Evolutionary conservation across 30 jellyfish, hydroid and myxozoan genomes (phyloP).

Genomic region (Pseudorhiza aurosa): DNA sequence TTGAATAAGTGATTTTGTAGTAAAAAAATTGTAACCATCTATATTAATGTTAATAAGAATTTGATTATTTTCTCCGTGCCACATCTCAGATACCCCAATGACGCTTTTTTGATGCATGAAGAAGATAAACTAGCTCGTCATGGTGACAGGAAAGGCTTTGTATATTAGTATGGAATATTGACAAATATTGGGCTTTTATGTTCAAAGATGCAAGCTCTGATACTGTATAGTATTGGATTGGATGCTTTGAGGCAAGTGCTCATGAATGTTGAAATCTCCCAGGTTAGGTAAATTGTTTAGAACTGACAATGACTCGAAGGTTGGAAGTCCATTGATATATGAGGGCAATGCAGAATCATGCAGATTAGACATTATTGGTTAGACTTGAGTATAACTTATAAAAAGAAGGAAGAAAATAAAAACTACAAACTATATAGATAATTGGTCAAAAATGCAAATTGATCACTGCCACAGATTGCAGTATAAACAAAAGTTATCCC

Average conservation of each 20-base stretch:
- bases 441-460: background rate
- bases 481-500: background rate
- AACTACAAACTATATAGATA: background rate
- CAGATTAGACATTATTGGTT: background rate
- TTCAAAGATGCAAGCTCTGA: slow-evolving; percentile 21
- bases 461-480: background rate
- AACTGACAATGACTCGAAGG: background rate
- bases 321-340: slow-evolving; percentile 9
- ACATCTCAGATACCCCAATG: slow-evolving; percentile 45
- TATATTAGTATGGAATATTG: slow-evolving; percentile 21
- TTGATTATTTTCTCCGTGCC: slow-evolving; percentile 20
- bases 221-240: slow-evolving; percentile 20
- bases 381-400: background rate
- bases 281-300: slow-evolving; percentile 1
- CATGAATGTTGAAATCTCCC: background rate
- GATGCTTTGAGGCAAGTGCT: slow-evolving; percentile 33
- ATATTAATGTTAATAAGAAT: background rate
- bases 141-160: slow-evolving; percentile 35
- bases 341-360: slow-evolving; percentile 9
- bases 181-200: background rate
- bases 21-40: slow-evolving; percentile 6
- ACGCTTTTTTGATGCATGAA: background rate
- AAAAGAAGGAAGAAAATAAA: background rate
- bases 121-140: slow-evolving; percentile 20
- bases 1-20: slow-evolving; percentile 10